Conservation (phyloP, 2,888 invertebrate species). For the Ormyrus nitidulus region DNA sequence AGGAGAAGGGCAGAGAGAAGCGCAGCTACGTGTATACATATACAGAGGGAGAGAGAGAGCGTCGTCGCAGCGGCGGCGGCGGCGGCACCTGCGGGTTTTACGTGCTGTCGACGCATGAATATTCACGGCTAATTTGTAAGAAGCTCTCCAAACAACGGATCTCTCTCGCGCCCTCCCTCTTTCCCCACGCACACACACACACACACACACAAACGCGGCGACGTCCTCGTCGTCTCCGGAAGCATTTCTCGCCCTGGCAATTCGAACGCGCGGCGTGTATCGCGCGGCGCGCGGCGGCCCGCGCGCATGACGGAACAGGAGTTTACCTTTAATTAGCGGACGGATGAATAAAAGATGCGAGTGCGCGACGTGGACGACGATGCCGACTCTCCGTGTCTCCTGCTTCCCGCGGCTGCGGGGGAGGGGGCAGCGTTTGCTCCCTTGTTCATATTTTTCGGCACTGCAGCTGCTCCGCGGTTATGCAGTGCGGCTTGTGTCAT, state of each 20-base stretch:
- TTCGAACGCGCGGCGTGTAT: background rate
- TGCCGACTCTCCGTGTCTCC: conserved; percentile 1
- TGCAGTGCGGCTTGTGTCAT: background rate
- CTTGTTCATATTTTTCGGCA: conserved; percentile 36
- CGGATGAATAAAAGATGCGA: conserved; percentile 70
- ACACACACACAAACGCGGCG: conserved; percentile 6
- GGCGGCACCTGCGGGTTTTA: conserved; percentile 57
- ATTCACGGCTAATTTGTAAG: conserved; percentile 74
- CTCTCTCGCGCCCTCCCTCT: conserved; percentile 29
- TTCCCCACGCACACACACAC: background rate
- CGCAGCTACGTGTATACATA: background rate
- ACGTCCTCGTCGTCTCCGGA: background rate
- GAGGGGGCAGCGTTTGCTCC: background rate
- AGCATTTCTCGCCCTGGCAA: conserved; percentile 5
- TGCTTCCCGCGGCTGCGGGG: no score
- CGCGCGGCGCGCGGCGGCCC: background rate
- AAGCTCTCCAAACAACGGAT: conserved; percentile 70
- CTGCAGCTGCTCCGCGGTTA: background rate
- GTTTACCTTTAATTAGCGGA: conserved; percentile 73
- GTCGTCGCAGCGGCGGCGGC: background rate
- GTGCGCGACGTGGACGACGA: background rate
- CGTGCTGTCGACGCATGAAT: conserved; percentile 66
- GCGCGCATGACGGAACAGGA: conserved; percentile 55
- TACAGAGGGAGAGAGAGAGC: background rate
- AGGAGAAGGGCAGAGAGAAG: background rate